Base-by-base conservation (phyloP, 2,113 vertebrate genomes). In the Chionis minor region DNA sequence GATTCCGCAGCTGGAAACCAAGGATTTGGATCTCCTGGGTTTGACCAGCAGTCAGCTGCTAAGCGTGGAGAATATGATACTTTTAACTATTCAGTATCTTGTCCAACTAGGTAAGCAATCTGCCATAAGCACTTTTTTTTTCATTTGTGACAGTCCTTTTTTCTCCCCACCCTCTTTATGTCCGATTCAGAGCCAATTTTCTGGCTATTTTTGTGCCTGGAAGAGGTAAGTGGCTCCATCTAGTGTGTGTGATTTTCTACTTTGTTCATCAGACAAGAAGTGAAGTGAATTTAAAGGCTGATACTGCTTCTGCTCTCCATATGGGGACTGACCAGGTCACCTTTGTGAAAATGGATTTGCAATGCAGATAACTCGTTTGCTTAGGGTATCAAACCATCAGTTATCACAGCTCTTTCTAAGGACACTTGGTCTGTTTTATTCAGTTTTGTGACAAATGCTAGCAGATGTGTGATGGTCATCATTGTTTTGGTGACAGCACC, bases 21-120 rank as follows among this genome's bases (percentile, higher is more conserved):
- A 99, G 94, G 99, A 98, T 90, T 96, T 99, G 96, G 98, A 99
- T 95, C 98, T 97, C 35, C 89, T 99, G 95, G 99, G 99, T 35
- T 97, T 99, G 96, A 98, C 97, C 70, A 98, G 98, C 96, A 98
- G 96, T 82, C 99, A 99, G 51, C 97, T 99, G 27, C 98, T 99
- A 88, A 99, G 98, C 24, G 98, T 99, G 96, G 99, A 99, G 96
- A 99, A 99, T 9, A 99, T 99, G 98, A 99, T 99, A 94, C 98
- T 99, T 94, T 97, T 99, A 96, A 99, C 99, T 4, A 98, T 99
- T 90, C 99, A 99, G 87, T 99, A 99, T 92, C 98, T 99, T 70
- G 99, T 99, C 86, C 98, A 98, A 5, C 98, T 99, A 84, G 99
- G 99, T 99, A 97, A 98, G 98, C 59, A 42, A 67, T 80, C 92